phyloP scores from a whole-genome alignment of 2,113 vertebrate species.

The Macrotus californicus region DNA sequence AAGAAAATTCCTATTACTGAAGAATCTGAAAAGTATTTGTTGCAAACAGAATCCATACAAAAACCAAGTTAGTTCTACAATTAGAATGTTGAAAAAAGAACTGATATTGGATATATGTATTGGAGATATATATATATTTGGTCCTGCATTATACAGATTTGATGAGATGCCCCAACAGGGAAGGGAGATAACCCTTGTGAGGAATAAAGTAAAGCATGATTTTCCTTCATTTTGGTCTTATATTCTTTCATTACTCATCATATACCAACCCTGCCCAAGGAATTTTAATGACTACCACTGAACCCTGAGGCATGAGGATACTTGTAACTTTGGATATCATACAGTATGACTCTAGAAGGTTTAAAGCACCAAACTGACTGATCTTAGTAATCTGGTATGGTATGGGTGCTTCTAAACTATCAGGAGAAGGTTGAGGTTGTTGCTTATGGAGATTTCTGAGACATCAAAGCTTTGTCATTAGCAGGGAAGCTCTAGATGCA shows the following conservation, averaged over 20 bases:
- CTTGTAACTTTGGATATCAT: background rate
- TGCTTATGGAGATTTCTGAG: background rate
- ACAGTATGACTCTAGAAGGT: background rate
- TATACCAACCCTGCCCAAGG: background rate
- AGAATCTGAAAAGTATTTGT: background rate
- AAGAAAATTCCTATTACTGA: background rate
- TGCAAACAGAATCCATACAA: background rate
- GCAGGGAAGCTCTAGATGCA: background rate
- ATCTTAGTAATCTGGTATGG: background rate
- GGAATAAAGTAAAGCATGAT: background rate
- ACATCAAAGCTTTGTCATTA: background rate
- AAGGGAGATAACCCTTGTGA: background rate
- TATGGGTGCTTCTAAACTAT: background rate
- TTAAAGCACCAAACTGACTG: background rate
- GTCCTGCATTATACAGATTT: background rate
- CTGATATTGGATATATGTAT: background rate
- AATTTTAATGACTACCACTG: background rate
- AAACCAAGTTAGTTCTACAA: background rate
- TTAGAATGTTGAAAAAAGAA: conserved; percentile 8
- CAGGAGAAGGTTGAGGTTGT: background rate
- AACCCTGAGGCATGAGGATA: background rate
- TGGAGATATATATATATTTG: background rate
- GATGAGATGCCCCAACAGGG: background rate
- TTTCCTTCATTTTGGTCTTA: conserved; percentile 14
- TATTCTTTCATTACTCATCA: background rate